Evolutionary conservation across 2,113 vertebrate species (phyloP).

Genomic region (Mormoops blainvillei): DNA sequence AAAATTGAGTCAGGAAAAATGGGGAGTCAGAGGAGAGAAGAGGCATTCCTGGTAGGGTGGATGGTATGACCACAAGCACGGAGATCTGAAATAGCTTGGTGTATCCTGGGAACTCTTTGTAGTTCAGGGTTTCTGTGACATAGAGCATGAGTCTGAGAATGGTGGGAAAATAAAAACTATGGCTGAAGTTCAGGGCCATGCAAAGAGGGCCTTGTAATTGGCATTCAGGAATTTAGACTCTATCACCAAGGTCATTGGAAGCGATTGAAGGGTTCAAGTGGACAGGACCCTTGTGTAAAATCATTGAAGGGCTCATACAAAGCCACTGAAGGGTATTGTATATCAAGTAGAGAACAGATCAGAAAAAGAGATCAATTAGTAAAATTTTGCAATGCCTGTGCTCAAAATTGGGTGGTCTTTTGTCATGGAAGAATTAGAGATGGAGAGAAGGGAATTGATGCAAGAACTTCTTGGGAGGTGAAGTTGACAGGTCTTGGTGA

Average conservation of each 20-base stretch:
- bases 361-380: not conserved
- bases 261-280: not conserved
- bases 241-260: not conserved
- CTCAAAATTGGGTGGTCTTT: not conserved
- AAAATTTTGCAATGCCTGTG: not conserved
- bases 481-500: not conserved
- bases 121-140: not conserved
- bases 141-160: not conserved
- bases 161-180: not conserved
- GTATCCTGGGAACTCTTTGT: not conserved
- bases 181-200: not conserved
- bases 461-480: not conserved
- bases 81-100: not conserved
- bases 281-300: not conserved
- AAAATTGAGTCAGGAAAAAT: not conserved
- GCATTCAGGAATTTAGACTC: not conserved
- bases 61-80: not conserved
- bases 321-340: not conserved
- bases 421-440: not conserved
- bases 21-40: not conserved
- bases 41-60: not conserved
- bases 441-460: not conserved
- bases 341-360: not conserved
- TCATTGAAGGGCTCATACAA: not conserved
- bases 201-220: not conserved